phyloP scores from a whole-genome alignment of 2,888 invertebrate genomes.

The Trachelus stipa region DNA sequence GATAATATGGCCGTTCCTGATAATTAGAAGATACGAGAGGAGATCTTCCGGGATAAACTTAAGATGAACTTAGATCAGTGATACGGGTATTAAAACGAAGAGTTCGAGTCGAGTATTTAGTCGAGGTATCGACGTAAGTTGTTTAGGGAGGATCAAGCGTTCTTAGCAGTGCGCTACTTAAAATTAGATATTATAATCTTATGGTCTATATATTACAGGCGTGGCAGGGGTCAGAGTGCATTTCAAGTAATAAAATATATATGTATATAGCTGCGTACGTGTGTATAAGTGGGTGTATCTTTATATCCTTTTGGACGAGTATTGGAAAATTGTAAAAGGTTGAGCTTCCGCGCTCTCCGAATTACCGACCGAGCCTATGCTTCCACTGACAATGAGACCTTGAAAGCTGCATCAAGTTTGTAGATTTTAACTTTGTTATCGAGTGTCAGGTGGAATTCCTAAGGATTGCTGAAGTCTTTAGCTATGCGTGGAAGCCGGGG shows the following conservation, averaged over 20 bases:
- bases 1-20: not conserved
- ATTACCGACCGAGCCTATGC: not conserved
- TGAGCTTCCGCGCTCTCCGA: conserved; percentile 5
- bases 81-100: not conserved
- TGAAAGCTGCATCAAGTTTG: not conserved
- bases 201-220: conserved; percentile 38
- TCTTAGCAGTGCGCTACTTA: conserved; percentile 41
- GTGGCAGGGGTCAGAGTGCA: conserved; percentile 52
- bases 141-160: conserved; percentile 44
- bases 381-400: not conserved
- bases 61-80: not conserved
- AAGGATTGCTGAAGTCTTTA: not conserved
- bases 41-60: not conserved
- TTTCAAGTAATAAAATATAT: conserved; percentile 53
- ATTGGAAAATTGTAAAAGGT: conserved; percentile 22
- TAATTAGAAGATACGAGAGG: not conserved
- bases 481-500: not conserved
- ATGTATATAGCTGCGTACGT: conserved; percentile 21
- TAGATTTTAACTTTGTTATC: not conserved
- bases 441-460: not conserved
- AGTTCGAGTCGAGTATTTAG: not conserved
- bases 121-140: conserved; percentile 11
- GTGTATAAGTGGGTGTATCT: conserved; percentile 9
- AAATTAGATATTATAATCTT: conserved; percentile 35
- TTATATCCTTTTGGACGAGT: conserved; percentile 25